phyloP scores from a whole-genome alignment of 2,888 invertebrate genomes.

The Dolomedes plantarius region DNA sequence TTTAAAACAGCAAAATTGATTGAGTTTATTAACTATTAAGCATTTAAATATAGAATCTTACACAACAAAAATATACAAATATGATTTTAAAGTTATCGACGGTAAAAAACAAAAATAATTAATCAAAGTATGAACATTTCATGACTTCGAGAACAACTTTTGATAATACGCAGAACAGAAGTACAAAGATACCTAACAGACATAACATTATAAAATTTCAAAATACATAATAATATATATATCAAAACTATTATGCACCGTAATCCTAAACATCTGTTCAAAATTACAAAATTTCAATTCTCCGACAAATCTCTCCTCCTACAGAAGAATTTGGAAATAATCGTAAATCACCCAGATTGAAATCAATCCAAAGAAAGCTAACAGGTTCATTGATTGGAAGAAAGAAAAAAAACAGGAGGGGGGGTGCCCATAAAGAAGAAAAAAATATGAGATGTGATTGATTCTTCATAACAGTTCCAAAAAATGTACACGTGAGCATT shows the following conservation, averaged over 20 bases:
- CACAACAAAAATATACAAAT: slow-evolving; percentile 15
- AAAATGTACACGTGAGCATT: slow-evolving; percentile 31
- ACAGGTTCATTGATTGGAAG: background rate
- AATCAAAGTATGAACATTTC: background rate
- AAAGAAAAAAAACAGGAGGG: background rate
- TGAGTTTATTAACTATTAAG: background rate
- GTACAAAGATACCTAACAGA: background rate
- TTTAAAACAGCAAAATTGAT: slow-evolving; percentile 3
- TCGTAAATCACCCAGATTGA: background rate
- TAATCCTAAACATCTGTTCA: background rate
- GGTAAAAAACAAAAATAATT: slow-evolving; percentile 9
- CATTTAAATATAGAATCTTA: background rate
- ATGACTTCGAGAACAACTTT: background rate
- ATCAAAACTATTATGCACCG: slow-evolving; percentile 14
- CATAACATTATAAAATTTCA: background rate
- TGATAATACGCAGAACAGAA: background rate
- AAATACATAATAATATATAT: slow-evolving; percentile 1
- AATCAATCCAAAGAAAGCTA: background rate
- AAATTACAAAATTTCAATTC: background rate
- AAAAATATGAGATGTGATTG: slow-evolving; percentile 32
- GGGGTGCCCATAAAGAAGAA: background rate
- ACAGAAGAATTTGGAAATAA: background rate
- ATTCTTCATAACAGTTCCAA: slow-evolving; percentile 14
- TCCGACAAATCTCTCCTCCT: background rate
- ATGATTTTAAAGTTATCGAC: slow-evolving; percentile 11